These are phyloP conservation scores for Pararge aegeria DNA, from an alignment of 1,140 invertebrate species.

Conservation along the genomic window DNA sequence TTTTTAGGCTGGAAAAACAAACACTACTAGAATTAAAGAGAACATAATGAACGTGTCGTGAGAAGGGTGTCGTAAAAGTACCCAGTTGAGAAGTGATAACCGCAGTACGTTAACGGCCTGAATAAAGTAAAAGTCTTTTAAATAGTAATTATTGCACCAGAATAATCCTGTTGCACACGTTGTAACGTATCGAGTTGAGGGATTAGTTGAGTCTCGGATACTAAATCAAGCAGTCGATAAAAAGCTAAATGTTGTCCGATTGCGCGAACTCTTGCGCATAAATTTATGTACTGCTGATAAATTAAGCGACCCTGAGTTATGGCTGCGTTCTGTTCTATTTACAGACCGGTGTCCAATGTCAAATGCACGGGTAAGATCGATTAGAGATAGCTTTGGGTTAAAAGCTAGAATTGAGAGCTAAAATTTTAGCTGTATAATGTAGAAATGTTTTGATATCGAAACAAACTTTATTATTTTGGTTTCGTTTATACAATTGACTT, in stretches of 20 bases:
- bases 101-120: too few relatives aligned
- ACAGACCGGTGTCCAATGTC: conserved; percentile 8
- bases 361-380: conserved; percentile 4
- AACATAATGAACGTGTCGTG: too few relatives aligned
- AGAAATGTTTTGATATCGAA: too few relatives aligned
- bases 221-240: conserved; percentile 77
- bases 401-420: not conserved
- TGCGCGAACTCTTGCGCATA: conserved; percentile 61
- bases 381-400: not conserved
- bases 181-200: conserved; percentile 64
- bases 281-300: conserved; percentile 70
- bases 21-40: too few relatives aligned
- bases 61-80: too few relatives aligned
- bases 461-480: too few relatives aligned
- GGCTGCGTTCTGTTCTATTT: conserved; percentile 31
- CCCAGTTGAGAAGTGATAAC: too few relatives aligned
- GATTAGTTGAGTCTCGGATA: conserved; percentile 54
- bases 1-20: too few relatives aligned
- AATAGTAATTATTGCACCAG: conserved; percentile 25
- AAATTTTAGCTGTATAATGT: not conserved
- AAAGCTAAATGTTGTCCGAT: conserved; percentile 76
- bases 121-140: too few relatives aligned
- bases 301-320: conserved; percentile 68
- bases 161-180: conserved; percentile 45
- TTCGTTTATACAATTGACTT: too few relatives aligned